These are phyloP conservation scores for Phrixothrix hirtus DNA, from an alignment of 2,888 invertebrate genomes.

Conservation along the genomic window DNA sequence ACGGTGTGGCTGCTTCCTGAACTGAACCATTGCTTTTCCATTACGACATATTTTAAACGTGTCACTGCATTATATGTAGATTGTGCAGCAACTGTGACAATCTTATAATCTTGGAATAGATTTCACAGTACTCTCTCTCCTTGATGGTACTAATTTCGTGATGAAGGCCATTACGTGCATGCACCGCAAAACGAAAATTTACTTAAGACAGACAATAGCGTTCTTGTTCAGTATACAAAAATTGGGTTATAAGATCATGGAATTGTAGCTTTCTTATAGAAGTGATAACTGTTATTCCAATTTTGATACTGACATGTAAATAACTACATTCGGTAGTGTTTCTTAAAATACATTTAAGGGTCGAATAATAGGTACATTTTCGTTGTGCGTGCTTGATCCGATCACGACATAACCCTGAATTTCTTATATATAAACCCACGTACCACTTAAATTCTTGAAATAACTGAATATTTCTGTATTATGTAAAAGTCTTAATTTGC, in stretches of 20 bases:
- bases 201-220: too few relatives aligned
- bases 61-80: slow-evolving; percentile 58
- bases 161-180: slow-evolving; percentile 9
- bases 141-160: slow-evolving; percentile 13
- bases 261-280: slow-evolving; percentile 5
- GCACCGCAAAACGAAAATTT: neutral
- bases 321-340: slow-evolving; percentile 7
- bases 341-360: slow-evolving; percentile 4
- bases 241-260: slow-evolving; percentile 15
- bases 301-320: slow-evolving; percentile 8
- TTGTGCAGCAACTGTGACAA: slow-evolving; percentile 57
- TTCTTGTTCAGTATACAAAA: slow-evolving; percentile 6
- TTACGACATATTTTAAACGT: slow-evolving; percentile 50
- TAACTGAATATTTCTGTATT: slow-evolving; percentile 12
- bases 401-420: slow-evolving; percentile 13
- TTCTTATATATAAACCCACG: slow-evolving; percentile 10
- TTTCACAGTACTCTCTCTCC: slow-evolving; percentile 30
- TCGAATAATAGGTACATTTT: slow-evolving; percentile 15
- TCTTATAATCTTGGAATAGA: slow-evolving; percentile 42
- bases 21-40: slow-evolving; percentile 50
- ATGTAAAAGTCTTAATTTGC: slow-evolving; percentile 23
- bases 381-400: slow-evolving; percentile 6
- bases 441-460: slow-evolving; percentile 16
- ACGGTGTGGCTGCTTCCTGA: slow-evolving; percentile 47
- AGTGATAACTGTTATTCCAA: too few relatives aligned